Conservation (phyloP, 2,113 vertebrate species). For the Hydrochoerus hydrochaeris region DNA sequence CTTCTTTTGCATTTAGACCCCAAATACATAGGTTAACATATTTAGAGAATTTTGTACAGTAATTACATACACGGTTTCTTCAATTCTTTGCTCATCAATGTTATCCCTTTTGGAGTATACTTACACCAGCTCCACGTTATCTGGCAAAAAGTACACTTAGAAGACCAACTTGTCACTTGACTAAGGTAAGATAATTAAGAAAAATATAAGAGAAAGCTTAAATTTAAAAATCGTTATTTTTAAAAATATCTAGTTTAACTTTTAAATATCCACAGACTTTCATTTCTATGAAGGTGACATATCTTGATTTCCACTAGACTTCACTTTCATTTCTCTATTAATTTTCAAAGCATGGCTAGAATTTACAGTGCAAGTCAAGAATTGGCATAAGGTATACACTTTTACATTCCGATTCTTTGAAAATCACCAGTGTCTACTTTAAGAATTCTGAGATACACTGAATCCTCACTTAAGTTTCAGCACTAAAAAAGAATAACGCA, state of each 20-base stretch:
- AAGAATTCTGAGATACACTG: constrained; percentile 44
- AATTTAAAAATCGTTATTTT: not conserved
- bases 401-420: constrained; percentile 45
- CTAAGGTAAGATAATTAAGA: constrained; percentile 47
- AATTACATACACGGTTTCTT: constrained; percentile 26
- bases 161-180: constrained; percentile 30
- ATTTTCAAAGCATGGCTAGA: constrained; percentile 54
- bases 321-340: constrained; percentile 40
- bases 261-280: constrained; percentile 52
- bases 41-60: constrained; percentile 49
- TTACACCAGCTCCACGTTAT: not conserved
- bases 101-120: not conserved
- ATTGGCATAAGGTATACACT: not conserved
- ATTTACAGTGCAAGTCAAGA: constrained; percentile 3
- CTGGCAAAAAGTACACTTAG: constrained; percentile 43
- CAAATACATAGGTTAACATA: constrained; percentile 17
- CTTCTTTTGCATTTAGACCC: constrained; percentile 9
- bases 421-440: constrained; percentile 54
- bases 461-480: constrained; percentile 83
- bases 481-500: constrained; percentile 85
- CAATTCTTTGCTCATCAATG: not conserved
- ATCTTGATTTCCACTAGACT: constrained; percentile 42
- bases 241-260: constrained; percentile 46
- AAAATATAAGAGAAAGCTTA: constrained; percentile 53
- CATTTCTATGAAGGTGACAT: not conserved